Evolutionary conservation across 1,140 invertebrate species (phyloP).

Genomic region (Drosophila sechellia): DNA sequence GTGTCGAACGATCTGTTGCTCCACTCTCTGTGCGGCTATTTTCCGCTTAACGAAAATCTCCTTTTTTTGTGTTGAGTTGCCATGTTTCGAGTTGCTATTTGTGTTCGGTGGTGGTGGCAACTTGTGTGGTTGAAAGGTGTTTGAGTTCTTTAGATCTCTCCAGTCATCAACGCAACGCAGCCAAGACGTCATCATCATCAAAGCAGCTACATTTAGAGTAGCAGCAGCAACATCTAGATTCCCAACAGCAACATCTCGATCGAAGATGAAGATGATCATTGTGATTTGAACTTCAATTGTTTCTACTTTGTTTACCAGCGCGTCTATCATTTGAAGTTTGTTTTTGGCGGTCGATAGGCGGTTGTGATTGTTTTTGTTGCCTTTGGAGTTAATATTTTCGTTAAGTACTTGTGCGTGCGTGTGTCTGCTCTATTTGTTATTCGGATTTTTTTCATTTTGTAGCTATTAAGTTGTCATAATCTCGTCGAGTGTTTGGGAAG

Average conservation of each 20-base stretch:
- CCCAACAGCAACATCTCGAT: conserved; percentile 32
- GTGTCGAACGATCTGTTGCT: conserved; percentile 69
- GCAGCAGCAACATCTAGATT: conserved; percentile 42
- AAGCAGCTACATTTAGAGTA: conserved; percentile 44
- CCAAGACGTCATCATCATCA: conserved; percentile 57
- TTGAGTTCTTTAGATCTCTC: conserved; percentile 82
- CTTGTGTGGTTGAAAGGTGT: conserved; percentile 74
- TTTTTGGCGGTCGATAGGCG: conserved; percentile 50
- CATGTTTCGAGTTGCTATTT: conserved; percentile 19
- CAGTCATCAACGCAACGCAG: conserved; percentile 70
- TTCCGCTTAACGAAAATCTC: conserved; percentile 80
- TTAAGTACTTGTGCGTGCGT: conserved; percentile 52
- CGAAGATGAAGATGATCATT: conserved; percentile 53
- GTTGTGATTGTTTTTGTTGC: conserved; percentile 35
- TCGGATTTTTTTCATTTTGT: conserved; percentile 57
- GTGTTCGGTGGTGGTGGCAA: conserved; percentile 44
- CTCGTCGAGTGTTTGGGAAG: conserved; percentile 47
- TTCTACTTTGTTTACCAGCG: conserved; percentile 69
- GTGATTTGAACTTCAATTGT: conserved; percentile 75
- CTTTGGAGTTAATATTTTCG: conserved; percentile 61
- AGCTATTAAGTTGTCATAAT: conserved; percentile 81
- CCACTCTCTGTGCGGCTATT: conserved; percentile 75
- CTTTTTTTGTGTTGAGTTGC: conserved; percentile 11
- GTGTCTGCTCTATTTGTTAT: conserved; percentile 75
- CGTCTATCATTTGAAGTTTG: conserved; percentile 67